Percentiles rank a stretch among this genome's conserved stretches.
Evolutionary conservation across 2,797 vertebrate genomes (phyloP).

Genomic region (Aeoliscus strigatus): DNA sequence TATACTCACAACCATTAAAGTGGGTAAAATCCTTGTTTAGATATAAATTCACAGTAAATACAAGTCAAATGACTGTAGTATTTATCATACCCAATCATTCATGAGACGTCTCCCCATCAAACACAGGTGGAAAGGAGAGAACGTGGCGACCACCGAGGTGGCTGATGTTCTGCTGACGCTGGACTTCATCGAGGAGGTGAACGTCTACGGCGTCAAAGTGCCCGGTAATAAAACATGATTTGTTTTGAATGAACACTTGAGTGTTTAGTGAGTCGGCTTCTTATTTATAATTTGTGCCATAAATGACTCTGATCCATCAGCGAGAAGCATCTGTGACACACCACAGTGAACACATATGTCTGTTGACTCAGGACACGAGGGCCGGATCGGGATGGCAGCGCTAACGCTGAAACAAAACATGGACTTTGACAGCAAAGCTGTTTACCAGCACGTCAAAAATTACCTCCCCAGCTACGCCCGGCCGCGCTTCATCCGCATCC

Average conservation of each 20-base stretch:
- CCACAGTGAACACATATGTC: too few species aligned
- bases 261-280: too few species aligned
- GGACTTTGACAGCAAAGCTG: conserved; percentile 74
- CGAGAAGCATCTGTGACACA: too few species aligned
- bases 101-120: too few species aligned
- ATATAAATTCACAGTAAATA: too few species aligned
- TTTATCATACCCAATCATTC: too few species aligned
- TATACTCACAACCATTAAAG: too few species aligned
- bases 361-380: conserved; percentile 78
- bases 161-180: conserved; percentile 76
- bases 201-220: conserved; percentile 85
- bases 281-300: too few species aligned
- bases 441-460: conserved; percentile 69
- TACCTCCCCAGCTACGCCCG: conserved; percentile 82
- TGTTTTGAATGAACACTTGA: too few species aligned
- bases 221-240: conserved; percentile 76
- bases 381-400: conserved; percentile 85
- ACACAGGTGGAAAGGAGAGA: conserved; percentile 95
- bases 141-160: conserved; percentile 88
- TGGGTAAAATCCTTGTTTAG: too few species aligned
- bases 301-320: too few species aligned
- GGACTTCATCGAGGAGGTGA: conserved; percentile 79
- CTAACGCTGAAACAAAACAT: conserved; percentile 73
- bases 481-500: conserved; percentile 83
- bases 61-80: too few species aligned